A percentile compares a stretch with the other conserved stretches of the same genome.
phyloP scores from a whole-genome alignment of 2,113 vertebrate genomes.

The Sceloporus tristichus region DNA sequence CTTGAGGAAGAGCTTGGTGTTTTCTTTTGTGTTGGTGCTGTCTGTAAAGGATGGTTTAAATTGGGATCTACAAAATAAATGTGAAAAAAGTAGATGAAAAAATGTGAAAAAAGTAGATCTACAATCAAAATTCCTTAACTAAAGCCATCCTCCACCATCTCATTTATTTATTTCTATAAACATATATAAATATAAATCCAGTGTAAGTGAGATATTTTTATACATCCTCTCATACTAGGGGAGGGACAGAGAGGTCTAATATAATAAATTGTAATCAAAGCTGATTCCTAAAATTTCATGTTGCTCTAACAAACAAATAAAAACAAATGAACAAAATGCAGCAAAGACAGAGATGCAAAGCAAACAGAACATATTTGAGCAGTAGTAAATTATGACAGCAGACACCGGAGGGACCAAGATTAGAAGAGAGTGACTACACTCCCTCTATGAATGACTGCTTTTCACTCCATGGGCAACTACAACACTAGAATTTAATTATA shows the following conservation, averaged over 20 bases:
- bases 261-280: background rate
- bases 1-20: slow-evolving; percentile 90
- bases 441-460: background rate
- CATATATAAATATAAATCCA: background rate
- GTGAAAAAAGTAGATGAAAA: slow-evolving; percentile 29
- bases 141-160: background rate
- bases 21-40: slow-evolving; percentile 92
- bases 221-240: background rate
- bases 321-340: background rate
- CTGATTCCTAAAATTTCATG: background rate
- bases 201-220: background rate
- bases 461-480: background rate
- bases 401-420: background rate
- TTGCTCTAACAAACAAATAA: background rate
- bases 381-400: background rate
- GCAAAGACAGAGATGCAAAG: background rate
- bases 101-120: background rate
- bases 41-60: slow-evolving; percentile 92
- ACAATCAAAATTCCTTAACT: background rate
- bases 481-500: too few species aligned
- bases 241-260: background rate
- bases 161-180: background rate
- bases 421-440: background rate
- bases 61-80: slow-evolving; percentile 85
- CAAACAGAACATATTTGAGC: background rate